Evolutionary conservation across 2,797 vertebrate species (phyloP).

Genomic region (Phrynocephalus forsythii): DNA sequence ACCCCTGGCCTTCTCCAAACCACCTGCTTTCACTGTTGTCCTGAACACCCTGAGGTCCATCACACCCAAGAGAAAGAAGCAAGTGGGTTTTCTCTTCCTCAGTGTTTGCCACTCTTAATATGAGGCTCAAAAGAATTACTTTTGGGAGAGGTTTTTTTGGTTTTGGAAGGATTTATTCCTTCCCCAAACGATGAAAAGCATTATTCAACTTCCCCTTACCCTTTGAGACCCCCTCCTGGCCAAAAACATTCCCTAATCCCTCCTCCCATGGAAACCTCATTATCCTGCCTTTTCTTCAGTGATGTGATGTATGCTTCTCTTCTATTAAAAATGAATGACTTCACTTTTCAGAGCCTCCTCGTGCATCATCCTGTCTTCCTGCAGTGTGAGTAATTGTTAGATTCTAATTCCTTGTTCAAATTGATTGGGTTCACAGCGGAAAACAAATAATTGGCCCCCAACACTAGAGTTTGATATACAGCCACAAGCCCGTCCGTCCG

Average conservation of each 20-base stretch:
- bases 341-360: constrained; percentile 53
- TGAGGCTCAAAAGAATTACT: not conserved
- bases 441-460: constrained; percentile 61
- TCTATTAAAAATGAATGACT: constrained; percentile 75
- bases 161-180: no score
- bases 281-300: constrained; percentile 66
- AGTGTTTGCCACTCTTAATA: constrained; percentile 17
- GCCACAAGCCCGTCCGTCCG: no score
- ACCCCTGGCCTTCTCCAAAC: constrained; percentile 17
- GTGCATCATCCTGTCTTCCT: constrained; percentile 74
- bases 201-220: constrained; percentile 8
- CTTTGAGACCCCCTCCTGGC: not conserved
- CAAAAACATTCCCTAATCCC: constrained; percentile 43
- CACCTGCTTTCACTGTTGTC: not conserved
- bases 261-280: constrained; percentile 66
- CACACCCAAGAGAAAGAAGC: not conserved
- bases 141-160: not conserved
- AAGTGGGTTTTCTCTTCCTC: not conserved
- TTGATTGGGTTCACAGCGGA: constrained; percentile 63
- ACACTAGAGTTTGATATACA: constrained; percentile 62
- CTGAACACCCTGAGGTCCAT: not conserved
- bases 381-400: constrained; percentile 63
- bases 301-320: constrained; percentile 72
- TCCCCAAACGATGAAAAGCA: constrained; percentile 1
- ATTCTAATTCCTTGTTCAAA: constrained; percentile 57